Base-by-base conservation (phyloP, 2,888 invertebrate genomes). In the Drosophila antonietae region DNA sequence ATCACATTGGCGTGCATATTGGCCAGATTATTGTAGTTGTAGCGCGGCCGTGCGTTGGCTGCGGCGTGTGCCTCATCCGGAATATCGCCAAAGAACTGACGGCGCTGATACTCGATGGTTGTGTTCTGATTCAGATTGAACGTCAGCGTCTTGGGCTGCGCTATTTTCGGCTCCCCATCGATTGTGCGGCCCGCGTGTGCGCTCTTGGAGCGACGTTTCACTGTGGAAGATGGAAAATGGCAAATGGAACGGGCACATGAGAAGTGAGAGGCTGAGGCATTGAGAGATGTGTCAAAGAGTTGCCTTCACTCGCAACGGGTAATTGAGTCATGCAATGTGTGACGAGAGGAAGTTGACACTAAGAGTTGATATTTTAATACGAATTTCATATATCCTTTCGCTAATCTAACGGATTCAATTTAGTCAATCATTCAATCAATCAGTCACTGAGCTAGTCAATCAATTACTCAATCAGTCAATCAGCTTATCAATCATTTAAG, bases 201-300 rank as follows among this genome's bases (percentile, higher is more conserved):
- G 90, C 93, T 93, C 86, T 93, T 93, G 59, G 93, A 93, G 68
- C 93, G 92, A 39, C 92, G 92, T 80, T 93, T 93, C 68, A 91
- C 93, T 92, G 77, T 15, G 52, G 14, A n/a, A 15, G 2, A 23
- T 35, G 35, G n/a, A 14, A 14, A 20, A 1, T 7, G n/a, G 8
- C 1, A 28, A 12, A 39, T 7, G n/a, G 23, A 3, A 28, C 28
- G 23, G 12, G 5, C 0, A 14, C 0, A 28, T 10, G 31, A 46
- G 35, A 43, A 20, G 44, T 20, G 52, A 47, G 41, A 39, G 1
- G 37, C 33, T 35, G 44, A 35, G 44, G 3, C 55, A 57, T 68
- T 66, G 44, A 46, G 52, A 37, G 58, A 52, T 55, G 66, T 66
- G 66, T 66, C 66, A 66, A 35, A 41, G 49, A 56, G 52, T 49